Percentiles rank a stretch among this genome's conserved stretches.
These are phyloP conservation scores for Hermaeophaga mercurialis DNA, from an alignment of 2,888 invertebrate genomes.

Conservation along the genomic window DNA sequence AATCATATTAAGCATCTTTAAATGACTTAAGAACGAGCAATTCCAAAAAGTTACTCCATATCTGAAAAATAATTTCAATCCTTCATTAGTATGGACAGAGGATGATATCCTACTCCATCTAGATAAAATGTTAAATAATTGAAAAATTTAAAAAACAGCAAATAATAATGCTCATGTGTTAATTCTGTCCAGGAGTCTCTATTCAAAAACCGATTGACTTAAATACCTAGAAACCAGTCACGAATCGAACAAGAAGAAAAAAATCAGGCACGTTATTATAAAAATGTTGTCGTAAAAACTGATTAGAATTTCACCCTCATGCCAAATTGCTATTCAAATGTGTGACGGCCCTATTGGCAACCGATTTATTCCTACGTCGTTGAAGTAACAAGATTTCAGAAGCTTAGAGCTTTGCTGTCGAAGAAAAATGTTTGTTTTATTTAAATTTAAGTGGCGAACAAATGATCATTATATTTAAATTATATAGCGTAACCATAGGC, in stretches of 20 bases:
- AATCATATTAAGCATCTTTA: too few species aligned
- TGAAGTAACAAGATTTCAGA: constrained; percentile 56
- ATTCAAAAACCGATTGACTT: neutral
- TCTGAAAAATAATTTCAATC: too few species aligned
- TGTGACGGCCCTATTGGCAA: constrained; percentile 58
- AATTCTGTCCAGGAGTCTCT: too few species aligned
- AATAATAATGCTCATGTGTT: too few species aligned
- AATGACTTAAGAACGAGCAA: too few species aligned
- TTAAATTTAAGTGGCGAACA: constrained; percentile 55
- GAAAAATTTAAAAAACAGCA: too few species aligned
- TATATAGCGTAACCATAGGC: constrained; percentile 34
- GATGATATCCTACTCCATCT: too few species aligned
- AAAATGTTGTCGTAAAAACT: constrained; percentile 57
- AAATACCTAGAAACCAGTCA: neutral
- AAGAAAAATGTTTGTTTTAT: constrained; percentile 58
- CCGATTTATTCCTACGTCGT: constrained; percentile 58
- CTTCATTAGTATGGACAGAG: too few species aligned
- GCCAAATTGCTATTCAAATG: constrained; percentile 59
- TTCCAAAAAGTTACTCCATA: too few species aligned
- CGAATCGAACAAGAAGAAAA: neutral
- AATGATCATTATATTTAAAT: constrained; percentile 54
- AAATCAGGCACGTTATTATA: constrained; percentile 50
- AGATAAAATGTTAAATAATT: too few species aligned
- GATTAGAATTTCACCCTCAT: constrained; percentile 58
- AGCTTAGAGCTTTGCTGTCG: constrained; percentile 50